Percentiles rank a stretch among this genome's conserved stretches.
Evolutionary conservation across 2,888 invertebrate genomes (phyloP).

Genomic region (Dorcus parallelipipedus): DNA sequence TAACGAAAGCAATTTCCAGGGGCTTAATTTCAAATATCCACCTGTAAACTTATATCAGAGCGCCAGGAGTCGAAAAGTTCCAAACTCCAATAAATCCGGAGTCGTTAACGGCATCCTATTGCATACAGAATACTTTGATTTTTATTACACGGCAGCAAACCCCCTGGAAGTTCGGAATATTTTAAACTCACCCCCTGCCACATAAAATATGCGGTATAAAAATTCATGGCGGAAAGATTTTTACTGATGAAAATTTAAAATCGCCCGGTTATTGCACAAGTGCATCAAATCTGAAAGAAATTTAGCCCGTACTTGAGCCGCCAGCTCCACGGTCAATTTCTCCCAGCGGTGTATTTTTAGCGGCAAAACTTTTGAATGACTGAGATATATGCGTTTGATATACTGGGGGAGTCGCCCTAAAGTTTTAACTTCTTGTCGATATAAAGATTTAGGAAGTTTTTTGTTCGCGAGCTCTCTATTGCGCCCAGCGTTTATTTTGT

Average conservation of each 20-base stretch:
- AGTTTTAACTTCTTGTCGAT: neutral
- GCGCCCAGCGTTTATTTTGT: no score
- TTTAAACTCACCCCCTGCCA: neutral
- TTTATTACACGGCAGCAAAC: constrained; percentile 18
- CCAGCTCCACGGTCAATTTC: constrained; percentile 13
- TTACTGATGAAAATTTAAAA: neutral
- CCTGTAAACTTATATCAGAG: neutral
- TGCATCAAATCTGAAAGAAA: neutral
- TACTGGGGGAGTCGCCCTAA: constrained; percentile 5
- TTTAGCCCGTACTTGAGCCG: neutral
- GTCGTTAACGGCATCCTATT: constrained; percentile 38
- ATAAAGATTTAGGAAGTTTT: neutral
- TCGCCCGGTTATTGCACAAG: neutral
- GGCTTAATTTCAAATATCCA: neutral
- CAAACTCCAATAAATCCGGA: constrained; percentile 40
- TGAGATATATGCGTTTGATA: constrained; percentile 26
- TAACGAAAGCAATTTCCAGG: neutral
- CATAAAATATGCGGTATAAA: neutral
- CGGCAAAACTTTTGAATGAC: constrained; percentile 24
- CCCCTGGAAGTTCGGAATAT: no score
- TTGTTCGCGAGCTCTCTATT: no score
- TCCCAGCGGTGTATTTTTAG: constrained; percentile 25
- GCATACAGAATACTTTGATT: constrained; percentile 39
- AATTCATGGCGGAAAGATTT: neutral
- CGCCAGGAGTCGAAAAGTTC: neutral